Conservation (phyloP, 2,888 invertebrate species). For the Idaea straminata region DNA sequence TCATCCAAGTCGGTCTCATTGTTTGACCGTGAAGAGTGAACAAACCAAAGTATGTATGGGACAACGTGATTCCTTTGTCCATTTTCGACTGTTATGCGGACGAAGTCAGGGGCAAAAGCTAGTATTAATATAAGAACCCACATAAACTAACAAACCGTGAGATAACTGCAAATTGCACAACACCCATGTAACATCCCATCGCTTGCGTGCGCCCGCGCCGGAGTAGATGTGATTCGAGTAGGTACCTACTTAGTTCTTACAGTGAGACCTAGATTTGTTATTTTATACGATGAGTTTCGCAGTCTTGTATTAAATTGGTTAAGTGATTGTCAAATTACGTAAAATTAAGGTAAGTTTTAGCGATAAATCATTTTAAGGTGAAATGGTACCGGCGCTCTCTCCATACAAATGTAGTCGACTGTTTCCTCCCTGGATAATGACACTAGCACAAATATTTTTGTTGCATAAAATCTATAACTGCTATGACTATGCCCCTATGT, state of each 20-base stretch:
- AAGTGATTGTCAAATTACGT: neutral
- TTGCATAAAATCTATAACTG: too few relatives aligned
- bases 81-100: too few relatives aligned
- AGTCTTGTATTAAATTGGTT: neutral
- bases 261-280: neutral
- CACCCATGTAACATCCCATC: conserved; percentile 15
- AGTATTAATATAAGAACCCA: neutral
- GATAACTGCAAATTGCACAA: conserved; percentile 20
- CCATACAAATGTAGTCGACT: too few relatives aligned
- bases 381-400: too few relatives aligned
- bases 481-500: too few relatives aligned
- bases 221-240: neutral
- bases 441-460: too few relatives aligned
- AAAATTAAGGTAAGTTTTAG: neutral
- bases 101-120: too few relatives aligned
- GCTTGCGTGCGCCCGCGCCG: conserved; percentile 15
- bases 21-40: too few relatives aligned
- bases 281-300: neutral
- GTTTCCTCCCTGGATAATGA: too few relatives aligned
- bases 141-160: conserved; percentile 10
- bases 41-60: too few relatives aligned
- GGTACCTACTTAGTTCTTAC: conserved; percentile 2
- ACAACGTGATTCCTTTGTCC: too few relatives aligned
- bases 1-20: too few relatives aligned
- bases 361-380: neutral